Evolutionary conservation across 2,888 invertebrate genomes (phyloP), one percentile per base, ranked within the genome.

Genomic region (Xylota segnis): DNA sequence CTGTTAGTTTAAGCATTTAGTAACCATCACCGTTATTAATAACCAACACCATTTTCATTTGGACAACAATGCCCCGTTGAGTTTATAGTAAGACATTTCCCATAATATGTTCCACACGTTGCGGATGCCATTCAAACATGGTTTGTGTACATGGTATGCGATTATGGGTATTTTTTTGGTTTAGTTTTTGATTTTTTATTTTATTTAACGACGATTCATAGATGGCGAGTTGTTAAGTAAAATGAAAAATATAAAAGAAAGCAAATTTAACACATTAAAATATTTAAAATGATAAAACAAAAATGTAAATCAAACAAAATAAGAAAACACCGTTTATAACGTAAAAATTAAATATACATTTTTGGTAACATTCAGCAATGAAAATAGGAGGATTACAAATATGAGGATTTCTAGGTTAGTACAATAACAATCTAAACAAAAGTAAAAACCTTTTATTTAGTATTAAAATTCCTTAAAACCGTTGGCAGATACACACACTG

Each of bases 171-270:
- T 34, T 74, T 74, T 61, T 10, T 72, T 84, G 29, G 23, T 23
- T 23, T 40, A 40, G 37, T 52, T 56, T 59, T 68, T 68, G n/a
- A n/a, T 75, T 52, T 75, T 61, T 58, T 66, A 66, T 75, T 50
- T 75, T 56, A 71, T 75, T 78, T 83, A 45, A 50, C 77, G 78
- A 71, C 68, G 76, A 61, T 71, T 72, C 59, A 72, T 76, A 79
- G 86, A 87, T 87, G 88, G 88, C 88, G 88, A 88, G 87, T 88
- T 87, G 84, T 87, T 88, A 88, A 88, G 87, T 83, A 87, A 88
- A 88, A 94, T 94, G 94, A 94, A 94, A 95, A 94, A 94, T 94
- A 94, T 92, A 92, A 94, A 94, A 91, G 56, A 66, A 71, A 91
- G 72, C 75, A 84, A 71, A 71, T 50, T 50, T 82, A 86, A 86